Percentiles rank a stretch among this genome's conserved stretches.
Evolutionary conservation across 2,888 invertebrate species (phyloP).

Genomic region (Dicycla oo): DNA sequence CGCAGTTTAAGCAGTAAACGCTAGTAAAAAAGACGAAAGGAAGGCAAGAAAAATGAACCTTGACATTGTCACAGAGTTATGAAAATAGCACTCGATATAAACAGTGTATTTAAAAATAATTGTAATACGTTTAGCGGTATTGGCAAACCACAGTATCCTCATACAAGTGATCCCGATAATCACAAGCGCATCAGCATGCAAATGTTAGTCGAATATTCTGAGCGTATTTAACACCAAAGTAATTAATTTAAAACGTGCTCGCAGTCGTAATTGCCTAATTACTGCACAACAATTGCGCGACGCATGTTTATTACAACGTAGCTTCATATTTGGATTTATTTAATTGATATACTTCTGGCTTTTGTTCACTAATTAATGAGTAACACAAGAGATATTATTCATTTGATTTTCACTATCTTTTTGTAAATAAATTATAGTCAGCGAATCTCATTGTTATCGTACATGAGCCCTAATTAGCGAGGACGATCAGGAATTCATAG

Average conservation of each 20-base stretch:
- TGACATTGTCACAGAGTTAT: neutral
- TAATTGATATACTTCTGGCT: constrained; percentile 53
- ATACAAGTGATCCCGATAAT: constrained; percentile 52
- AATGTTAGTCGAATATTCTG: constrained; percentile 60
- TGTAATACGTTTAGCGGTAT: neutral
- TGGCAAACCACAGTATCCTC: constrained; percentile 28
- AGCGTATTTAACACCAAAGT: constrained; percentile 58
- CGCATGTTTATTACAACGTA: constrained; percentile 38
- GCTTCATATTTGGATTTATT: constrained; percentile 57
- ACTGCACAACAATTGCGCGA: constrained; percentile 57
- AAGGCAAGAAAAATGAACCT: too few relatives aligned
- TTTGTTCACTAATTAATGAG: constrained; percentile 42
- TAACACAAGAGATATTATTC: constrained; percentile 2
- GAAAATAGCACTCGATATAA: neutral
- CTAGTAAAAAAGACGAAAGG: neutral
- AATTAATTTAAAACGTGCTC: constrained; percentile 62
- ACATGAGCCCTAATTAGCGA: neutral
- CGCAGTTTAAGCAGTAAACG: too few relatives aligned
- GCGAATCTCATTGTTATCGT: neutral
- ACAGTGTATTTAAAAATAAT: constrained; percentile 21
- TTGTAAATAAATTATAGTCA: neutral
- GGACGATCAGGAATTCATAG: neutral
- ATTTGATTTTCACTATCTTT: neutral
- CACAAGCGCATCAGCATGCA: constrained; percentile 58
- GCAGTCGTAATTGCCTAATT: constrained; percentile 59